These are phyloP conservation scores for Pangasius sanitwongsei DNA, from an alignment of 2,797 vertebrate species.

Conservation along the genomic window DNA sequence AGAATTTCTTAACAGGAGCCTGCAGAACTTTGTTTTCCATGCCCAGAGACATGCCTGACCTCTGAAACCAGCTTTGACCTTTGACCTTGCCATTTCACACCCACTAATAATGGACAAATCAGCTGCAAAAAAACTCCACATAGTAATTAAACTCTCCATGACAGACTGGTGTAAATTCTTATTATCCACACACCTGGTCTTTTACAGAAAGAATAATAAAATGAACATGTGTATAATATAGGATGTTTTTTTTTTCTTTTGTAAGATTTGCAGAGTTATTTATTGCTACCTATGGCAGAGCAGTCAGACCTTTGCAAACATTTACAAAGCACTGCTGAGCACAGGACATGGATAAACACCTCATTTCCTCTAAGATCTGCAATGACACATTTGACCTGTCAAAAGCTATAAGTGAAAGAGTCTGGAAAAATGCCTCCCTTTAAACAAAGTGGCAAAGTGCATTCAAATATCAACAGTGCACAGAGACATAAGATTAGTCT, in stretches of 20 bases:
- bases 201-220: background rate
- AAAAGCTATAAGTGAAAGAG: slow-evolving; percentile 19
- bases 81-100: slow-evolving; percentile 47
- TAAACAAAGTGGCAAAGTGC: slow-evolving; percentile 6
- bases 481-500: background rate
- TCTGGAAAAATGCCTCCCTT: background rate
- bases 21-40: slow-evolving; percentile 47
- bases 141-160: slow-evolving; percentile 17
- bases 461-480: slow-evolving; percentile 19
- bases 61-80: slow-evolving; percentile 46
- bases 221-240: background rate
- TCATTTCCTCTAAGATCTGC: slow-evolving; percentile 3
- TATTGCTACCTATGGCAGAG: background rate
- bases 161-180: slow-evolving; percentile 24
- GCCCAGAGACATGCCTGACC: slow-evolving; percentile 54
- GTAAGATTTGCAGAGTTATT: background rate
- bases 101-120: slow-evolving; percentile 44
- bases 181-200: background rate
- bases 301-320: background rate
- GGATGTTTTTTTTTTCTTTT: background rate
- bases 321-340: slow-evolving; percentile 9
- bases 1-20: slow-evolving; percentile 33
- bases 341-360: slow-evolving; percentile 5
- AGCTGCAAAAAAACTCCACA: slow-evolving; percentile 28
- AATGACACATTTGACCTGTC: slow-evolving; percentile 24